phyloP scores from a whole-genome alignment of 2,888 invertebrate species.

The Crepidodera aurea region DNA sequence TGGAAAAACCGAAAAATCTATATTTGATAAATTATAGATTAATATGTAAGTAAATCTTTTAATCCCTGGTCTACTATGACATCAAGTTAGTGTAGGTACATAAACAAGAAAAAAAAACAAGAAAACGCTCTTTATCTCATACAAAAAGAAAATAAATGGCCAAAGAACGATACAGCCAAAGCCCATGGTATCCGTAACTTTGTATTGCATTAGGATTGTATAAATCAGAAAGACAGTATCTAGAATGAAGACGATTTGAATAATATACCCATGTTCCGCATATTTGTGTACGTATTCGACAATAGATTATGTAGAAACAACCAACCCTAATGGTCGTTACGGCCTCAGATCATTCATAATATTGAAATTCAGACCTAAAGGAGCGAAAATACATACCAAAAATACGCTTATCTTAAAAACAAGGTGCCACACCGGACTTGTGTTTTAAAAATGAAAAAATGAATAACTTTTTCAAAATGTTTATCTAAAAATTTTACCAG shows the following conservation, averaged over 20 bases:
- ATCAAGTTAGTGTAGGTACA: too few species aligned
- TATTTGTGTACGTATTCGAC: slow-evolving; percentile 33
- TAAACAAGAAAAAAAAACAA: slow-evolving; percentile 2
- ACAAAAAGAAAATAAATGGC: slow-evolving; percentile 20
- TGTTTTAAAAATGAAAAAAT: slow-evolving; percentile 7
- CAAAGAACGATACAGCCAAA: slow-evolving; percentile 12
- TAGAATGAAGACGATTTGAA: slow-evolving; percentile 32
- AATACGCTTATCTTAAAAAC: slow-evolving; percentile 22
- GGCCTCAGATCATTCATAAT: slow-evolving; percentile 35
- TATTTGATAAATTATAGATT: too few species aligned
- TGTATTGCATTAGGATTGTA: slow-evolving; percentile 15
- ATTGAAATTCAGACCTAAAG: slow-evolving; percentile 38
- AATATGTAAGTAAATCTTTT: too few species aligned
- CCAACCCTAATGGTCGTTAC: slow-evolving; percentile 41
- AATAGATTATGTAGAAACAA: slow-evolving; percentile 44
- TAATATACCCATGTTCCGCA: slow-evolving; percentile 30
- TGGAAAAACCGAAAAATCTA: too few species aligned
- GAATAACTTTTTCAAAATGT: background rate
- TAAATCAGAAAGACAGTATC: slow-evolving; percentile 30
- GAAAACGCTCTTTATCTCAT: slow-evolving; percentile 17
- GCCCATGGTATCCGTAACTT: slow-evolving; percentile 15
- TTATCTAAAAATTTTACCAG: too few species aligned
- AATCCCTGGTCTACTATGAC: too few species aligned
- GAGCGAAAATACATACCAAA: slow-evolving; percentile 15
- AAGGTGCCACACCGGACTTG: slow-evolving; percentile 14